Evolutionary conservation across 1,140 invertebrate species (phyloP).

Genomic region (Listronotus bonariensis): DNA sequence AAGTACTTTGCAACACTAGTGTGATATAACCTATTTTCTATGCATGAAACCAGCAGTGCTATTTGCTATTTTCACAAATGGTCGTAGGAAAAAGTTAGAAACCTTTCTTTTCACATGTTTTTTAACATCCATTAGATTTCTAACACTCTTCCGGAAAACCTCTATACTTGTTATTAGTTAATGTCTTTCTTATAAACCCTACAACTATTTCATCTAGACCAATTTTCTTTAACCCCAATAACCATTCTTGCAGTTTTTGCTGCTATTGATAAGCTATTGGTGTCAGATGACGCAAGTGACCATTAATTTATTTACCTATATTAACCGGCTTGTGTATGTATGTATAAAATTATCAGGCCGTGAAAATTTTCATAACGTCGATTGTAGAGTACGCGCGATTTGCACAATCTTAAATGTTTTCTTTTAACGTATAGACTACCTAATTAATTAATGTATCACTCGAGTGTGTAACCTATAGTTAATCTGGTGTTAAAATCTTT

Average conservation of each 20-base stretch:
- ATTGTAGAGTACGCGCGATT: constrained; percentile 12
- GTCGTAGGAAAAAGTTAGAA: too few relatives aligned
- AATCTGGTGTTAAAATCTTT: too few relatives aligned
- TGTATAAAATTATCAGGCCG: constrained; percentile 28
- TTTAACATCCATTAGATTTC: too few relatives aligned
- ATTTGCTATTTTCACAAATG: too few relatives aligned
- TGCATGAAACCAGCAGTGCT: too few relatives aligned
- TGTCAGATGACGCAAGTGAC: constrained; percentile 17
- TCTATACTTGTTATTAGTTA: too few relatives aligned
- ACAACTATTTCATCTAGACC: not conserved
- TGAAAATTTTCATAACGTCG: constrained; percentile 28
- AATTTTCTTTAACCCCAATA: not conserved
- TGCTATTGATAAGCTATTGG: constrained; percentile 17
- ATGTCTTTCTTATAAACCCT: too few relatives aligned
- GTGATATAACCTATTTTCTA: too few relatives aligned
- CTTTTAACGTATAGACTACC: constrained; percentile 19
- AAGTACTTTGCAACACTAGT: too few relatives aligned
- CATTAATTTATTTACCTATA: constrained; percentile 22
- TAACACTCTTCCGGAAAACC: too few relatives aligned
- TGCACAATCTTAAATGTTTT: constrained; percentile 16
- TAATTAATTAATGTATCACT: constrained; percentile 25
- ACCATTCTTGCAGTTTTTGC: not conserved
- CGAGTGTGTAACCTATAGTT: constrained; percentile 18
- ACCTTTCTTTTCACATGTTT: too few relatives aligned
- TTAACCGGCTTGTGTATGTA: constrained; percentile 4